Evolutionary conservation across 2,888 invertebrate genomes (phyloP).

Genomic region (Entomobrya multifasciata): DNA sequence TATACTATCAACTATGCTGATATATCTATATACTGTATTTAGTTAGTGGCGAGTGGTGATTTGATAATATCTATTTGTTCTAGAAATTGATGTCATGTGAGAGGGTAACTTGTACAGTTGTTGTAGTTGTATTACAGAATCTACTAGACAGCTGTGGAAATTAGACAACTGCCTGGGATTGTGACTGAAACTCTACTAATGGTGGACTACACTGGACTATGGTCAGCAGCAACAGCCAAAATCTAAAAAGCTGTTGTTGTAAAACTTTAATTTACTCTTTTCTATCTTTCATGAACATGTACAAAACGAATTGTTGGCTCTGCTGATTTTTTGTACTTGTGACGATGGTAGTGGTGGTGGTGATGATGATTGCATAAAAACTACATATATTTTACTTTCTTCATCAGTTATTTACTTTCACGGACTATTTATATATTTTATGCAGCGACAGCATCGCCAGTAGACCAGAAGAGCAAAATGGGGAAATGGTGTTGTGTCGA

Average conservation of each 20-base stretch:
- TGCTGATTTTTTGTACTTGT: background rate
- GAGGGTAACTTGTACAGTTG: background rate
- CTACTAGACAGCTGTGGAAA: background rate
- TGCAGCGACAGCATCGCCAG: background rate
- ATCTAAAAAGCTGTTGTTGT: slow-evolving; percentile 38
- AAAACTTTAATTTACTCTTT: slow-evolving; percentile 64
- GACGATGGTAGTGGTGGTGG: too few species aligned
- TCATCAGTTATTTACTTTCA: slow-evolving; percentile 27
- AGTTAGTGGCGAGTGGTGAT: slow-evolving; percentile 48
- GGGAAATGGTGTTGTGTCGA: background rate
- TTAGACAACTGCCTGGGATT: background rate
- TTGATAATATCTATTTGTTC: slow-evolving; percentile 61
- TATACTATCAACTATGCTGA: too few species aligned
- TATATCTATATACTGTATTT: background rate
- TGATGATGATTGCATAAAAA: background rate
- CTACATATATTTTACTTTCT: slow-evolving; percentile 9
- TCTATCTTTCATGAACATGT: background rate
- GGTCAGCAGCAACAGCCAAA: slow-evolving; percentile 19
- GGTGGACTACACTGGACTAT: too few species aligned
- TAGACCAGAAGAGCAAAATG: background rate
- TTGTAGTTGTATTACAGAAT: too few species aligned
- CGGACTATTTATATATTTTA: slow-evolving; percentile 21
- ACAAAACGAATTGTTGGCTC: slow-evolving; percentile 7
- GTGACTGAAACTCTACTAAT: too few species aligned
- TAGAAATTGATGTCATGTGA: slow-evolving; percentile 32